Evolutionary conservation across 2,888 invertebrate species (phyloP).

Genomic region (Brachyopa scutellaris): DNA sequence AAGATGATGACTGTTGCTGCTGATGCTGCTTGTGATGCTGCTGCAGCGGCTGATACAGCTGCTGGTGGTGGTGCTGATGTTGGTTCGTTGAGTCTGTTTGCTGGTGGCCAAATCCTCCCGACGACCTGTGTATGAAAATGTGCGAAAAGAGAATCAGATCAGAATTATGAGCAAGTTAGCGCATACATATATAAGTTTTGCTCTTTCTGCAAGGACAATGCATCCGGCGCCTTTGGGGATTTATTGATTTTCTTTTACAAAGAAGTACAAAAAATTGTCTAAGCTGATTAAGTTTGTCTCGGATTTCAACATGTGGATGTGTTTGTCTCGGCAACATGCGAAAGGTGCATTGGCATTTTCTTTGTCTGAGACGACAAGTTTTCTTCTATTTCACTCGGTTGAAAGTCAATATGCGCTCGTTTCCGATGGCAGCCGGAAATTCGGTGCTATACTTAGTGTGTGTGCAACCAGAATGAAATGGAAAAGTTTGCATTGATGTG

Average conservation of each 20-base stretch:
- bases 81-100: constrained; percentile 65
- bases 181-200: constrained; percentile 29
- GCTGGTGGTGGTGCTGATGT: constrained; percentile 67
- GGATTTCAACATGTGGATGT: constrained; percentile 20
- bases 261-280: constrained; percentile 15
- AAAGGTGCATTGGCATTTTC: constrained; percentile 45
- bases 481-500: background rate
- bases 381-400: constrained; percentile 5
- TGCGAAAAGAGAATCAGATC: constrained; percentile 43
- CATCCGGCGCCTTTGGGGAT: constrained; percentile 31
- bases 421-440: constrained; percentile 31
- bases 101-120: constrained; percentile 70
- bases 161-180: constrained; percentile 21
- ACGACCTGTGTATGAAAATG: constrained; percentile 43
- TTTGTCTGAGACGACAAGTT: constrained; percentile 10
- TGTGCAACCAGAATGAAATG: background rate
- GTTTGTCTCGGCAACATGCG: background rate
- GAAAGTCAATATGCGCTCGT: constrained; percentile 20
- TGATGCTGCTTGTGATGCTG: constrained; percentile 54
- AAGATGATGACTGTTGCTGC: constrained; percentile 72
- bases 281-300: constrained; percentile 57
- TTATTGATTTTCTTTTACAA: constrained; percentile 56
- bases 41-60: constrained; percentile 52
- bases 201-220: constrained; percentile 25
- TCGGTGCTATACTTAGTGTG: constrained; percentile 2